These are phyloP conservation scores for Zoanthus solanderi DNA, from an alignment of 92 coral and sea anemone genomes.

Conservation along the genomic window DNA sequence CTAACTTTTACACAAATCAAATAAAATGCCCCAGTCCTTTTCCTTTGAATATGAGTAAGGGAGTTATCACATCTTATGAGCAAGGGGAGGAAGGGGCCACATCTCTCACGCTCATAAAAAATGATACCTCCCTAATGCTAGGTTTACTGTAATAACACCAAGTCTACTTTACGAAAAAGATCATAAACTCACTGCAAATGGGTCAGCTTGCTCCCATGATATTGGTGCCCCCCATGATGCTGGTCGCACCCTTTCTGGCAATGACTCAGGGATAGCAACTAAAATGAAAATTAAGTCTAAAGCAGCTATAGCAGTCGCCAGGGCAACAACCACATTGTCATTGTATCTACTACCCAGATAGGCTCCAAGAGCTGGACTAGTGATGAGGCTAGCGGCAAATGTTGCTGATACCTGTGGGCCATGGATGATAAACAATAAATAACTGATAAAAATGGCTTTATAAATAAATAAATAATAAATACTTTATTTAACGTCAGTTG, in stretches of 20 bases:
- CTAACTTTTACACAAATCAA: too few species aligned
- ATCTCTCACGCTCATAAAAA: too few species aligned
- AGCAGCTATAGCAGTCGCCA: conserved; percentile 94
- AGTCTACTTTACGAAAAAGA: too few species aligned
- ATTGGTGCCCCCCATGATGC: conserved; percentile 99
- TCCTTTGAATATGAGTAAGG: too few species aligned
- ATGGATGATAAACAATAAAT: too few species aligned
- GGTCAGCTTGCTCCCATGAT: conserved; percentile 99
- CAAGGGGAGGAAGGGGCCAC: too few species aligned
- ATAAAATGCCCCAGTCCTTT: too few species aligned
- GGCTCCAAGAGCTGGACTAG: conserved; percentile 98
- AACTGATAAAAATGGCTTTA: too few species aligned
- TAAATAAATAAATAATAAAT: too few species aligned
- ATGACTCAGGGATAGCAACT: conserved; percentile 95
- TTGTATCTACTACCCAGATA: conserved; percentile 81
- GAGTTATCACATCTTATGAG: too few species aligned
- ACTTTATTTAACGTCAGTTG: too few species aligned
- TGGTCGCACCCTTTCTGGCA: conserved; percentile 97
- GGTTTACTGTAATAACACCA: background rate
- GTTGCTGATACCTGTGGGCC: conserved; percentile 92
- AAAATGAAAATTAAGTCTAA: conserved; percentile 89
- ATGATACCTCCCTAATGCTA: too few species aligned
- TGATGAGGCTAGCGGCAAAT: conserved; percentile 97
- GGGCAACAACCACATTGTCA: conserved; percentile 92
- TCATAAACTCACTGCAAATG: conserved; percentile 81